These are phyloP conservation scores for Macrostomum lignano DNA, from an alignment of 1,140 invertebrate genomes.

Conservation along the genomic window DNA sequence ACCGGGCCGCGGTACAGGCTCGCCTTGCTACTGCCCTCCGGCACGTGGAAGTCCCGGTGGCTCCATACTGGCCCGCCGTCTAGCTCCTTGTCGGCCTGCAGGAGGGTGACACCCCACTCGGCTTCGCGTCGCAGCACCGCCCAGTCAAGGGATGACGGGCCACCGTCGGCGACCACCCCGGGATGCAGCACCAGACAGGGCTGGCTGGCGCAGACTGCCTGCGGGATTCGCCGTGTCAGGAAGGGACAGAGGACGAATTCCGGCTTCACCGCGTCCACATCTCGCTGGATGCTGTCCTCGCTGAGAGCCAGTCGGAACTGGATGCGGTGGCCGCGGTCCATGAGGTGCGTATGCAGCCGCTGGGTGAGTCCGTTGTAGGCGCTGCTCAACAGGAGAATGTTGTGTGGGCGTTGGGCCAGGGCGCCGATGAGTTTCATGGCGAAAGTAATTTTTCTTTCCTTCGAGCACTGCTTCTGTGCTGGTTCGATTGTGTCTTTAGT, in stretches of 20 bases:
- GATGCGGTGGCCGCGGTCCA: too few species aligned
- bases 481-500: too few species aligned
- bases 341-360: too few species aligned
- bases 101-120: slow-evolving; percentile 2
- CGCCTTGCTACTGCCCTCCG: not conserved
- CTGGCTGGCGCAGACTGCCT: too few species aligned
- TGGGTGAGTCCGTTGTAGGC: too few species aligned
- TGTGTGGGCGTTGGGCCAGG: too few species aligned
- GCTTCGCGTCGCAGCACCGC: not conserved
- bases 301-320: too few species aligned
- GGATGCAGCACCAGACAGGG: slow-evolving; percentile 1
- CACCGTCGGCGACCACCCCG: not conserved
- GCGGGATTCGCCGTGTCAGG: not conserved
- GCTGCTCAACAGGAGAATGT: too few species aligned
- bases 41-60: not conserved
- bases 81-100: slow-evolving; percentile 3
- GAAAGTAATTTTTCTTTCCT: too few species aligned
- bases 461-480: too few species aligned
- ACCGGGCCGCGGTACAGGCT: not conserved
- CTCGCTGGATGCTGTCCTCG: too few species aligned
- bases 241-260: slow-evolving; percentile 1
- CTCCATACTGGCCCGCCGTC: not conserved
- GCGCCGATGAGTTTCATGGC: too few species aligned
- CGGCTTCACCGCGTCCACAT: slow-evolving; percentile 1
- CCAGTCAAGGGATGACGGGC: not conserved